A percentile compares a stretch with the other conserved stretches of the same genome.
Evolutionary conservation across 2,888 invertebrate species (phyloP).

Genomic region (Pristionchus arcanus): DNA sequence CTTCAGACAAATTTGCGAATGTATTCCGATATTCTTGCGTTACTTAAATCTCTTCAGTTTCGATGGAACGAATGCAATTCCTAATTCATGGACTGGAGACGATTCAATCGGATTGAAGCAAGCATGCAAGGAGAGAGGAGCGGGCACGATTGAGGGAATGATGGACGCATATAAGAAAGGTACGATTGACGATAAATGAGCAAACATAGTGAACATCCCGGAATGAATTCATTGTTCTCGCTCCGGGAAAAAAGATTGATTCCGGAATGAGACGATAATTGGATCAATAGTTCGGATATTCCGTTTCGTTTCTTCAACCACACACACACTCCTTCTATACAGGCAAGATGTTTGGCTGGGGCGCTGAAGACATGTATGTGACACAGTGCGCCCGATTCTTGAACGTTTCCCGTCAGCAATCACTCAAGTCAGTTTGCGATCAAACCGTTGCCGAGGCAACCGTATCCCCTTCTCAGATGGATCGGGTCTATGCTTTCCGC

Average conservation of each 20-base stretch:
- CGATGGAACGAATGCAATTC: background rate
- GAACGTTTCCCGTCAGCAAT: background rate
- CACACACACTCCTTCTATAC: background rate
- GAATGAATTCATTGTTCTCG: too few relatives aligned
- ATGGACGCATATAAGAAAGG: background rate
- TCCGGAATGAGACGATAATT: too few relatives aligned
- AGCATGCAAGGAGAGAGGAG: background rate
- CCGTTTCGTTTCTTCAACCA: too few relatives aligned
- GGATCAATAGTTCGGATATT: too few relatives aligned
- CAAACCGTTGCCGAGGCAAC: background rate
- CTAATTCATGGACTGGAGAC: background rate
- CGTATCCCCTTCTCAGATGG: background rate
- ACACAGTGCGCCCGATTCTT: background rate
- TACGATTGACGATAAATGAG: too few relatives aligned
- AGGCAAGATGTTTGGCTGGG: background rate
- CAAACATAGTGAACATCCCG: too few relatives aligned
- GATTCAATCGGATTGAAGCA: too few relatives aligned
- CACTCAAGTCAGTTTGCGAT: conserved; percentile 8
- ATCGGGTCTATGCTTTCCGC: background rate
- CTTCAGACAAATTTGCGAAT: too few relatives aligned
- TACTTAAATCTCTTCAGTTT: background rate
- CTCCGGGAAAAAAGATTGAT: too few relatives aligned
- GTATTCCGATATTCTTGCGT: background rate
- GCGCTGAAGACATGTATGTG: background rate
- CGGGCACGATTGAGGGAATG: background rate